These are phyloP conservation scores for Drosophila asahinai DNA, from an alignment of 1,140 invertebrate genomes.

Conservation along the genomic window DNA sequence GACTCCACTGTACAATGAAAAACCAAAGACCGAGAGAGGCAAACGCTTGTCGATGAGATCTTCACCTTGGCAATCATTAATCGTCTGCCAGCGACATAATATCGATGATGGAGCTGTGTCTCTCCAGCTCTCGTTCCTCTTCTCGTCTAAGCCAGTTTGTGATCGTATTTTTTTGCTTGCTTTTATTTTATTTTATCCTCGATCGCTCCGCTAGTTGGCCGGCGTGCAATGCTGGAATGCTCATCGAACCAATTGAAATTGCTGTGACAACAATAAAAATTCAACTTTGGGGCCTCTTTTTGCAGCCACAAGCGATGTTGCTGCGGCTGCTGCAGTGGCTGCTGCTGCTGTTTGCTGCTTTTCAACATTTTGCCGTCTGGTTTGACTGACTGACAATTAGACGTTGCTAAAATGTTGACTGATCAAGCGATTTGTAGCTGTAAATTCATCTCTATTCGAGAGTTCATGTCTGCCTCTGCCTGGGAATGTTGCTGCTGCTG, in stretches of 20 bases:
- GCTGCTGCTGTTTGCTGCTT: constrained; percentile 1
- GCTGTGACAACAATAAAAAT: constrained; percentile 85
- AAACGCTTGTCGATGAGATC: constrained; percentile 79
- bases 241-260: constrained; percentile 85
- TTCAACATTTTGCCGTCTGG: constrained; percentile 45
- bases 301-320: constrained; percentile 31
- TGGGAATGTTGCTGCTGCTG: constrained; percentile 38
- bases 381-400: constrained; percentile 82
- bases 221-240: constrained; percentile 83
- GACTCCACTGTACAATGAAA: constrained; percentile 2
- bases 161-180: constrained; percentile 26
- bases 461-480: constrained; percentile 61
- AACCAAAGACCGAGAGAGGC: constrained; percentile 18
- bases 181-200: constrained; percentile 28
- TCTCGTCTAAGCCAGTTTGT: constrained; percentile 71
- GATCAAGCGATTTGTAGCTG: constrained; percentile 85
- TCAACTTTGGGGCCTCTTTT: constrained; percentile 81
- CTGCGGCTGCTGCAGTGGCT: constrained; percentile 11
- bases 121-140: constrained; percentile 26
- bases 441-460: constrained; percentile 84
- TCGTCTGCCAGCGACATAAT: constrained; percentile 84
- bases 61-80: constrained; percentile 85
- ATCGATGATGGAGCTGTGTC: constrained; percentile 82
- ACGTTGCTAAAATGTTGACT: constrained; percentile 83
- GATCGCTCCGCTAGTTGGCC: constrained; percentile 65